phyloP scores from a whole-genome alignment of 2,888 invertebrate genomes.

The Cactoblastis cactorum region DNA sequence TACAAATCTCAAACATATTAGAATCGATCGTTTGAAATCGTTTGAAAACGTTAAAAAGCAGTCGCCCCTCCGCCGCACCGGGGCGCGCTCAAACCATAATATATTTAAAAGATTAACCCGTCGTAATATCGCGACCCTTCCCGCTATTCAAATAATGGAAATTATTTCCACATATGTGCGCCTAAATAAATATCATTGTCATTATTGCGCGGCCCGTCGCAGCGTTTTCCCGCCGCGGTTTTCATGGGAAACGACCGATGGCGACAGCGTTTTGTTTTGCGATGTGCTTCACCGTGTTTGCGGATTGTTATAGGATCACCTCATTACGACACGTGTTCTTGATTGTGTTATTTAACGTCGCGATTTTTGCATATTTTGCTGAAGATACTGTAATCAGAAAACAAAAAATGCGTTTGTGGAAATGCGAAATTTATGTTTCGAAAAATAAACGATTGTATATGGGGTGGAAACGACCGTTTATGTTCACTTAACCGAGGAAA shows the following conservation, averaged over 20 bases:
- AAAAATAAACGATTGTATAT: conserved; percentile 78
- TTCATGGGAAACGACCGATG: conserved; percentile 43
- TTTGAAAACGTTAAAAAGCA: conserved; percentile 63
- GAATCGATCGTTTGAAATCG: too few species aligned
- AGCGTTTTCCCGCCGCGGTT: conserved; percentile 64
- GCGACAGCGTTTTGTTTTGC: conserved; percentile 30
- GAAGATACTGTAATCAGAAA: conserved; percentile 34
- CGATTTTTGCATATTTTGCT: not conserved
- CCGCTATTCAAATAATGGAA: conserved; percentile 76
- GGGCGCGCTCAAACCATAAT: conserved; percentile 71
- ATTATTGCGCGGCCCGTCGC: conserved; percentile 66
- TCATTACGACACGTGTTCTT: conserved; percentile 1
- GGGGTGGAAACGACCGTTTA: conserved; percentile 79
- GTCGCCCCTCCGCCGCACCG: conserved; percentile 52
- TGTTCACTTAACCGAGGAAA: conserved; percentile 79
- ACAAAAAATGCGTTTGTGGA: conserved; percentile 61
- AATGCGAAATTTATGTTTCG: conserved; percentile 76
- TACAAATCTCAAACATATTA: conserved; percentile 38
- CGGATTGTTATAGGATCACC: conserved; percentile 17
- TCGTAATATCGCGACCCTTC: conserved; percentile 75
- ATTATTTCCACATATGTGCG: conserved; percentile 79
- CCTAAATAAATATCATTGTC: conserved; percentile 77
- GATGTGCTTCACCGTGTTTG: conserved; percentile 22
- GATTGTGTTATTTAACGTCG: conserved; percentile 1
- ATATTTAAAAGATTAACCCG: conserved; percentile 79